Evolutionary conservation across 2,113 vertebrate species (phyloP).

Genomic region (Coryphaenoides rupestris): DNA sequence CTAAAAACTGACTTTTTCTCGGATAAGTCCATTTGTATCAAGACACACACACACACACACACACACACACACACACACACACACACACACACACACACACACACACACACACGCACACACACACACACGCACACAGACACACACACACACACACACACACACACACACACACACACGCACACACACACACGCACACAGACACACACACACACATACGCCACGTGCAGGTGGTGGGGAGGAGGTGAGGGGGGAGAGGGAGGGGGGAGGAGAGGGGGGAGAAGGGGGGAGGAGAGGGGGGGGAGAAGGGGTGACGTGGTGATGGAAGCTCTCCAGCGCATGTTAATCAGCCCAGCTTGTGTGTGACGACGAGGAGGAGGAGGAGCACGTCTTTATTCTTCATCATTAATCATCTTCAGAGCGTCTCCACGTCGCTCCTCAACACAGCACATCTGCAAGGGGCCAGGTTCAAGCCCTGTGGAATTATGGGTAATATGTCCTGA

Average conservation of each 20-base stretch:
- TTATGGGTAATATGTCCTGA: too few species aligned
- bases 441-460: too few species aligned
- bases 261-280: slow-evolving; percentile 33
- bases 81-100: too few species aligned
- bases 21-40: neutral
- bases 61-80: slow-evolving; percentile 10
- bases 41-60: neutral
- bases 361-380: slow-evolving; percentile 71
- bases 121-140: too few species aligned
- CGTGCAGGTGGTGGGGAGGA: too few species aligned
- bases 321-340: slow-evolving; percentile 59
- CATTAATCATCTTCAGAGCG: slow-evolving; percentile 67
- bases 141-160: too few species aligned
- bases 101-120: too few species aligned
- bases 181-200: neutral
- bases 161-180: too few species aligned
- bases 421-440: slow-evolving; percentile 55
- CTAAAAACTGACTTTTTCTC: too few species aligned
- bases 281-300: neutral
- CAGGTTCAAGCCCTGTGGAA: too few species aligned
- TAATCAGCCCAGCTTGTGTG: slow-evolving; percentile 69
- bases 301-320: slow-evolving; percentile 62
- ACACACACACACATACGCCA: too few species aligned
- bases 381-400: slow-evolving; percentile 51
- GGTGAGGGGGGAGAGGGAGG: neutral